Conservation (phyloP, 2,888 invertebrate species). For the Epirrhoe alternata region DNA sequence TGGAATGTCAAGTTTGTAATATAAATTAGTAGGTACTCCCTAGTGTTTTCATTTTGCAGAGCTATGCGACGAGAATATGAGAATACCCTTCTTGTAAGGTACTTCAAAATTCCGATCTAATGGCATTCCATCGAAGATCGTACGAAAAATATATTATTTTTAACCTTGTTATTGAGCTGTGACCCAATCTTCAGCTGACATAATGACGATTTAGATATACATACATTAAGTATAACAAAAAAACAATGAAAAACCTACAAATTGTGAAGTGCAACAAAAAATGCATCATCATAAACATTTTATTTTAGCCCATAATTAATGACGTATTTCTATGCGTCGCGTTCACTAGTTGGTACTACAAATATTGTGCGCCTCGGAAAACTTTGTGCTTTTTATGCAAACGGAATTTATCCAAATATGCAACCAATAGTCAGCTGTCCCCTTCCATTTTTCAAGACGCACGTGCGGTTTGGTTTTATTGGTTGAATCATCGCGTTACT, state of each 20-base stretch:
- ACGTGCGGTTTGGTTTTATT: too few species aligned
- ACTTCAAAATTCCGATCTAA: conserved; percentile 20
- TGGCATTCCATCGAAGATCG: conserved; percentile 20
- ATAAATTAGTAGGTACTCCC: conserved; percentile 3
- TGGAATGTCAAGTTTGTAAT: not conserved
- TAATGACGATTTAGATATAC: not conserved
- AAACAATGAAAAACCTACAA: not conserved
- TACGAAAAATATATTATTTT: conserved; percentile 2
- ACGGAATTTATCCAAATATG: too few species aligned
- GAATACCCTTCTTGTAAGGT: conserved; percentile 8
- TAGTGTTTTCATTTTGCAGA: conserved; percentile 7
- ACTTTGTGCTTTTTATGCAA: too few species aligned
- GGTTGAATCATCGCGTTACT: too few species aligned
- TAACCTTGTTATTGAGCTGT: not conserved
- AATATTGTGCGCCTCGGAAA: too few species aligned
- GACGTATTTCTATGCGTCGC: too few species aligned
- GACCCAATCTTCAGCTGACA: not conserved
- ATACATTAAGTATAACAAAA: too few species aligned
- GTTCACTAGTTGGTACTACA: too few species aligned
- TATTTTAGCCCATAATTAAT: not conserved
- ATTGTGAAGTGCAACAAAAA: not conserved
- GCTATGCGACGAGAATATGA: conserved; percentile 10
- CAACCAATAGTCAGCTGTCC: too few species aligned
- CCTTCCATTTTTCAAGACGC: too few species aligned
- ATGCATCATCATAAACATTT: too few species aligned